These are phyloP conservation scores for Paracyclopina nana DNA, from an alignment of 1,140 invertebrate genomes.

Conservation along the genomic window DNA sequence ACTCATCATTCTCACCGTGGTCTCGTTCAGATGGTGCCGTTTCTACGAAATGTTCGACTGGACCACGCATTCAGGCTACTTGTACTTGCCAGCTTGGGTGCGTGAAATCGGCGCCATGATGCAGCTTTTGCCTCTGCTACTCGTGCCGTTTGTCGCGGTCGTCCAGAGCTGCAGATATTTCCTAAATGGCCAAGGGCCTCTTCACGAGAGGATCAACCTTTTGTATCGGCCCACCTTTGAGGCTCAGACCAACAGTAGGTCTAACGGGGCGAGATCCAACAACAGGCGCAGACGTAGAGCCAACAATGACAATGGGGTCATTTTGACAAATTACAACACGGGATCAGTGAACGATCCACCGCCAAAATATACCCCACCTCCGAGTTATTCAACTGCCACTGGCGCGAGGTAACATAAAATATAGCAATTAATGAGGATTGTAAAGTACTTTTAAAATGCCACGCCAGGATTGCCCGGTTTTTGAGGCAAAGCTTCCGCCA, in stretches of 20 bases:
- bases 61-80: constrained; percentile 32
- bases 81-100: constrained; percentile 44
- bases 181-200: constrained; percentile 54
- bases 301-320: not conserved
- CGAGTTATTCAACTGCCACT: constrained; percentile 72
- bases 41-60: constrained; percentile 50
- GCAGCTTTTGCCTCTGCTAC: constrained; percentile 50
- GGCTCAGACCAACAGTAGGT: constrained; percentile 15
- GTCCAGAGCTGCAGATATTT: constrained; percentile 63
- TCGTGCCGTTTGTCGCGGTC: constrained; percentile 51
- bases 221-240: constrained; percentile 40
- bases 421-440: not conserved
- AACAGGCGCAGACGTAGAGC: constrained; percentile 14
- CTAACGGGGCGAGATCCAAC: not conserved
- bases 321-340: constrained; percentile 17
- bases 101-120: constrained; percentile 51
- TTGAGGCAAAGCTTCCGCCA: constrained; percentile 53
- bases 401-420: constrained; percentile 35
- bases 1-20: constrained; percentile 45
- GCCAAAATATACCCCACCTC: constrained; percentile 77
- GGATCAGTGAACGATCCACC: constrained; percentile 44
- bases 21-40: constrained; percentile 49
- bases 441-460: not conserved
- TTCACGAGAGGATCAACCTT: constrained; percentile 57
- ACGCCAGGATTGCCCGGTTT: constrained; percentile 46